Base-by-base conservation (phyloP, 1,140 invertebrate genomes). In the Notospermus geniculatus region DNA sequence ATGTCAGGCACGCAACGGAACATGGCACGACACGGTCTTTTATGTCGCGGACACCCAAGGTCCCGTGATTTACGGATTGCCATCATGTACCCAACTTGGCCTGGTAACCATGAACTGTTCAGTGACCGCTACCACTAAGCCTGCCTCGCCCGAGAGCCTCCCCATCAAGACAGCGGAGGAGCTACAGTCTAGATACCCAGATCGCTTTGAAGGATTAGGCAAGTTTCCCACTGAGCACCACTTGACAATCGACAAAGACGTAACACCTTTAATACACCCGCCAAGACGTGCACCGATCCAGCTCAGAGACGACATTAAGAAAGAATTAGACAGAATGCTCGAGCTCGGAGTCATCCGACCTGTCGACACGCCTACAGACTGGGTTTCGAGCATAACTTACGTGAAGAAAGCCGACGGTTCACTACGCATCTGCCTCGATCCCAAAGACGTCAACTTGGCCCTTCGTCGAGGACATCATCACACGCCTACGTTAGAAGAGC, bases 191-290 rank as follows among this genome's bases (percentile, higher is more conserved):
- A 27, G 52, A 15, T 59, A 65, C 52, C 0, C n/a, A 13, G 54
- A 65, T 53, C 1, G 57, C 1, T 65, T 67, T 25, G 36, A 53
- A 30, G 63, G 59, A 17, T 39, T 67, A 29, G 59, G 63, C 7
- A 54, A 46, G 19, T 45, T 65, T 28, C 46, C 54, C 17, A 56
- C 39, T 4, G 54, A 59, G 54, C 56, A 56, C 50, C 50, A 61
- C 46, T 54, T 65, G 4, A n/a, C 15, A n/a, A 7, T 67, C 2
- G 15, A 27, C 11, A 41, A 46, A 28, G 54, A 43, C 41, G 54
- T 23, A 41, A 27, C 46, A 11, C 65, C 58, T 17, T 19, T 54
- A 15, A 36, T 64, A 28, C 30, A 43, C 4, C 58, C 53, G 15
- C 59, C 41, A 22, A 28, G 62, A 39, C 50, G 45, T 1, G 54